A percentile compares a stretch with the other conserved stretches of the same genome.
These are phyloP conservation scores for Progne subis DNA, from an alignment of 2,113 vertebrate genomes.

Conservation along the genomic window DNA sequence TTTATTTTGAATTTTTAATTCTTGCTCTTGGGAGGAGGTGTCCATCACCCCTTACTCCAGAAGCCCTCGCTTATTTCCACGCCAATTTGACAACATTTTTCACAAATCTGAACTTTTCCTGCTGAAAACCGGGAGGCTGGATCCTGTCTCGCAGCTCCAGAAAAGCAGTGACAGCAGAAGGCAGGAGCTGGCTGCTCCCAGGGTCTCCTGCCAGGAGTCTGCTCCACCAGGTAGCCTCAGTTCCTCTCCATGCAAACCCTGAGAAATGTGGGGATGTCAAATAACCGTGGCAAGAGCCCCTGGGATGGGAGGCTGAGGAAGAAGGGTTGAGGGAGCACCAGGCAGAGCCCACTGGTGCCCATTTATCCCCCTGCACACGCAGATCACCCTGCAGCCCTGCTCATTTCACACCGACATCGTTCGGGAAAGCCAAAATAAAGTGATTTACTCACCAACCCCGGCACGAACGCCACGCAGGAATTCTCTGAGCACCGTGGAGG, in stretches of 20 bases:
- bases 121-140: background rate
- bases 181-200: background rate
- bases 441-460: conserved; percentile 45
- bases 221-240: fast-evolving
- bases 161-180: background rate
- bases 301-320: background rate
- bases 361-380: background rate
- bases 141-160: background rate
- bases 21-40: background rate
- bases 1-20: background rate
- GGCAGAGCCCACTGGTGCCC: background rate
- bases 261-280: background rate
- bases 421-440: background rate
- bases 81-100: background rate
- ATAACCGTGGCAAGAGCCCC: background rate
- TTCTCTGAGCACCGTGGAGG: background rate
- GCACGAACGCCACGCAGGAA: background rate
- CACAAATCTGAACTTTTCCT: background rate
- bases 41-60: background rate
- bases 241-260: background rate
- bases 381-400: background rate
- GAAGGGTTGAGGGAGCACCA: background rate
- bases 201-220: background rate
- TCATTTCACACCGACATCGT: background rate
- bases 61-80: background rate